Conservation (phyloP, 1,140 invertebrate genomes). For the Drosophila jambulina region DNA sequence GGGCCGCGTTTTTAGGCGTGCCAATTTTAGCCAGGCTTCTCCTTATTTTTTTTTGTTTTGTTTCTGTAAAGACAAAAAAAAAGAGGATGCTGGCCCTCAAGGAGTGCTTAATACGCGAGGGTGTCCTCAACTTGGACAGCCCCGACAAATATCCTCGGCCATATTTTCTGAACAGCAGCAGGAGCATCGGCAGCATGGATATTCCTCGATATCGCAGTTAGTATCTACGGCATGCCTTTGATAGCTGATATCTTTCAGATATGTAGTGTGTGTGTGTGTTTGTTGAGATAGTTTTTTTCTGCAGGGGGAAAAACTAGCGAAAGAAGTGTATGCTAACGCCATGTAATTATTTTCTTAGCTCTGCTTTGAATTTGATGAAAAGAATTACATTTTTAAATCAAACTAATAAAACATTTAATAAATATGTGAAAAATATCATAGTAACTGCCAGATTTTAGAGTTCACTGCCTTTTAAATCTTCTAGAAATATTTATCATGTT, state of each 20-base stretch:
- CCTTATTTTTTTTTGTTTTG: not conserved
- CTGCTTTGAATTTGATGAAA: not conserved
- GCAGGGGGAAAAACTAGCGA: not conserved
- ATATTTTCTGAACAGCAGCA: slow-evolving; percentile 62
- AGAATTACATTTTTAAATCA: too few relatives aligned
- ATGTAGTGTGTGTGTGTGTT: slow-evolving; percentile 9
- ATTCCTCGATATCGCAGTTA: slow-evolving; percentile 78
- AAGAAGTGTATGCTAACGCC: not conserved
- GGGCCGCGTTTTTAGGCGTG: slow-evolving; percentile 22
- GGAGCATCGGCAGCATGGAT: slow-evolving; percentile 69
- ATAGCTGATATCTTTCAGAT: slow-evolving; percentile 40
- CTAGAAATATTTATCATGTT: not conserved
- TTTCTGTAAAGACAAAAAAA: slow-evolving; percentile 22
- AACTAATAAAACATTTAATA: not conserved
- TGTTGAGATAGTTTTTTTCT: slow-evolving; percentile 9
- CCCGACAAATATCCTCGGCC: slow-evolving; percentile 39
- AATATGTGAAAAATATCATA: not conserved
- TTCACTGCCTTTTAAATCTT: too few relatives aligned
- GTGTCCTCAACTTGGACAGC: slow-evolving; percentile 78
- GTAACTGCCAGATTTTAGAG: not conserved
- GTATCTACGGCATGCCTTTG: slow-evolving; percentile 40
- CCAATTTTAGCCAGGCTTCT: slow-evolving; percentile 38
- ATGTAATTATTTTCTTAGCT: not conserved
- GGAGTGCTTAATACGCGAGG: slow-evolving; percentile 81
- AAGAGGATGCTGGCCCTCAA: slow-evolving; percentile 79